phyloP scores from a whole-genome alignment of 1,140 invertebrate genomes.

The Dryas iulia region DNA sequence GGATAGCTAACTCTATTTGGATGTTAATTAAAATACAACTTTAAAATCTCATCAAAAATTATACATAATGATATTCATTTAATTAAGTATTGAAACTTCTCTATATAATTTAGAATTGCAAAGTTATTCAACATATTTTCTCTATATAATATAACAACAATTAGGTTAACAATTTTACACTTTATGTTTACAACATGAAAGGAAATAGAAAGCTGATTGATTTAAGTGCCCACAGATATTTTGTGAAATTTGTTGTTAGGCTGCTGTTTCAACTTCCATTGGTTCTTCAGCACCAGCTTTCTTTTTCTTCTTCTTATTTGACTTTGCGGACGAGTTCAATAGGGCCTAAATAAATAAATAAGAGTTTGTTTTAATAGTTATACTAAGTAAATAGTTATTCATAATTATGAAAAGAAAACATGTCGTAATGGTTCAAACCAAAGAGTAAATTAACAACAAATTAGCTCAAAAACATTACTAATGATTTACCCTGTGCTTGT shows the following conservation, averaged over 20 bases:
- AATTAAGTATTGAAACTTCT: background rate
- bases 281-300: conserved; percentile 82
- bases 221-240: conserved; percentile 25
- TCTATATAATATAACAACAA: conserved; percentile 1
- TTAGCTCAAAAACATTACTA: conserved; percentile 70
- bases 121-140: conserved; percentile 1
- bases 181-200: conserved; percentile 8
- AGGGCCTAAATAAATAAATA: conserved; percentile 82
- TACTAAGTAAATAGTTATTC: conserved; percentile 10
- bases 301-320: conserved; percentile 95
- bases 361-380: background rate
- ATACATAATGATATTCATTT: background rate
- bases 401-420: conserved; percentile 8
- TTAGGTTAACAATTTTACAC: background rate
- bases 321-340: conserved; percentile 89
- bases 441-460: conserved; percentile 51
- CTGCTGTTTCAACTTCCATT: conserved; percentile 84
- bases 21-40: background rate
- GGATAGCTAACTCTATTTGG: background rate
- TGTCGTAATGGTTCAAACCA: conserved; percentile 71
- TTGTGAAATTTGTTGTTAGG: conserved; percentile 69
- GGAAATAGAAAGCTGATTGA: conserved; percentile 33
- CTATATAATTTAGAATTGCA: background rate
- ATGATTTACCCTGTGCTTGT: conserved; percentile 75
- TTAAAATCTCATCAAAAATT: background rate